A percentile compares a stretch with the other conserved stretches of the same genome.
phyloP scores from a whole-genome alignment of 1,140 invertebrate genomes.

The Octopus bimaculoides region DNA sequence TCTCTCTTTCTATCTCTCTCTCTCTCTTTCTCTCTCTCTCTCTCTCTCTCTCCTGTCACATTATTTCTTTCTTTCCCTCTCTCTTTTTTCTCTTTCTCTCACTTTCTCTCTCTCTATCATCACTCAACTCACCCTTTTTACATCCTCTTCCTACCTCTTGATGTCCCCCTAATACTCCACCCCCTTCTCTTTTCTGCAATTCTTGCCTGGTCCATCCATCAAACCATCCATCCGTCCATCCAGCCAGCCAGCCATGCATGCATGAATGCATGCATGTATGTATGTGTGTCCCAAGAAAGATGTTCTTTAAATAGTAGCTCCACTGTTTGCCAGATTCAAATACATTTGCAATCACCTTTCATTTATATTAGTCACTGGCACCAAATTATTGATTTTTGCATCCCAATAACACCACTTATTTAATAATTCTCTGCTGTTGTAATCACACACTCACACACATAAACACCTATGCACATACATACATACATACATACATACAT shows the following conservation, averaged over 20 bases:
- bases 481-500: too few species aligned
- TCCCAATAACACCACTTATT: slow-evolving; percentile 10
- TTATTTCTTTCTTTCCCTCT: neutral
- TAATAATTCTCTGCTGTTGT: neutral
- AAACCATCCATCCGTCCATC: neutral
- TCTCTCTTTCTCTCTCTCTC: slow-evolving; percentile 7
- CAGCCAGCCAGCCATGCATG: neutral
- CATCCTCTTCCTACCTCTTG: neutral
- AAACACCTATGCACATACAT: too few species aligned
- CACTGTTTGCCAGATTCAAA: neutral
- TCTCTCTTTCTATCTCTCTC: slow-evolving; percentile 5
- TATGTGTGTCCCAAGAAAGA: slow-evolving; percentile 9
- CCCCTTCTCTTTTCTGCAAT: neutral
- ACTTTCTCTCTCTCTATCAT: neutral
- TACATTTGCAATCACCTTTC: slow-evolving; percentile 6
- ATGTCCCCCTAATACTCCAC: neutral
- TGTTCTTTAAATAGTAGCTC: slow-evolving; percentile 6
- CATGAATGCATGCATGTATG: neutral
- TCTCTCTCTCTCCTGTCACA: neutral
- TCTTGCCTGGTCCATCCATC: neutral
- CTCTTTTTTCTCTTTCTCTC: neutral
- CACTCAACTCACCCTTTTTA: neutral
- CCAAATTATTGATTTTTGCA: slow-evolving; percentile 9
- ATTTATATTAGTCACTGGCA: slow-evolving; percentile 10
- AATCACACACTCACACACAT: too few species aligned